These are phyloP conservation scores for Sitodiplosis mosellana DNA, from an alignment of 1,140 invertebrate genomes.

Conservation along the genomic window DNA sequence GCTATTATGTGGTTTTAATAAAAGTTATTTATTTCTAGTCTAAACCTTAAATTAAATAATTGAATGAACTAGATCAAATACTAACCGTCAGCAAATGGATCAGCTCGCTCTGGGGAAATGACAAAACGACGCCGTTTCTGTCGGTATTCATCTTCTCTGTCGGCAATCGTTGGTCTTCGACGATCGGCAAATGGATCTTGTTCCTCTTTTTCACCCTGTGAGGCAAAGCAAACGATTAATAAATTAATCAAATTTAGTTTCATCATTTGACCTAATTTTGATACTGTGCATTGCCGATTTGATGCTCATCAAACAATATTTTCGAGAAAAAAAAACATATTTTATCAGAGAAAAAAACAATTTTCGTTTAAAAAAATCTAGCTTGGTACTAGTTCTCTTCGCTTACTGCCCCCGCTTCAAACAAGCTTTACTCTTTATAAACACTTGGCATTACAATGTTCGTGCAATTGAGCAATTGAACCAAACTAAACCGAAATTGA, in stretches of 20 bases:
- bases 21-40: not conserved
- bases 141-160: slow-evolving; percentile 92
- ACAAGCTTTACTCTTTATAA: too few species aligned
- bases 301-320: too few species aligned
- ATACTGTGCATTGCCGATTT: too few species aligned
- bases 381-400: too few species aligned
- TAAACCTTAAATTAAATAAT: not conserved
- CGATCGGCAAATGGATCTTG: slow-evolving; percentile 94
- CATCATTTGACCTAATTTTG: too few species aligned
- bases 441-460: too few species aligned
- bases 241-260: not conserved
- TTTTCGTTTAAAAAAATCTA: too few species aligned
- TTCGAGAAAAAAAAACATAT: too few species aligned
- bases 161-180: slow-evolving; percentile 74
- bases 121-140: slow-evolving; percentile 72
- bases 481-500: not conserved
- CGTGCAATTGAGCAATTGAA: too few species aligned
- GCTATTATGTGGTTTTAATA: too few species aligned
- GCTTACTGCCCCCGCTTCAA: too few species aligned
- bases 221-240: slow-evolving; percentile 9
- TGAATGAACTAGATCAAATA: slow-evolving; percentile 16
- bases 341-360: too few species aligned
- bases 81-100: slow-evolving; percentile 95
- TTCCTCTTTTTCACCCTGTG: slow-evolving; percentile 64
- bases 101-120: slow-evolving; percentile 87